phyloP scores from a whole-genome alignment of 2,797 vertebrate species.

The Triplophysa yarkandensis region DNA sequence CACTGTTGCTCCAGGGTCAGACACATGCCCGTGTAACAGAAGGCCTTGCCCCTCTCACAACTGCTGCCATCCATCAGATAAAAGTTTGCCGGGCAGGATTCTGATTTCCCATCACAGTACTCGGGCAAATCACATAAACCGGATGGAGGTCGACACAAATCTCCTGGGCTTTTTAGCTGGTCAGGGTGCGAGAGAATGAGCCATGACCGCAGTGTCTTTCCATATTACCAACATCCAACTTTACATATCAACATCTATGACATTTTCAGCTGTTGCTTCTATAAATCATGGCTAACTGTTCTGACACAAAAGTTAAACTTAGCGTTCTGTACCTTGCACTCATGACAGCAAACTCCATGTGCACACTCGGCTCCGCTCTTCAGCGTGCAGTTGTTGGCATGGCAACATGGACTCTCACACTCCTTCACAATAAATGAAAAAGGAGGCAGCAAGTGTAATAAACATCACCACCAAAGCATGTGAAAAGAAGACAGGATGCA shows the following conservation, averaged over 20 bases:
- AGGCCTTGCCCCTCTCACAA: constrained; percentile 81
- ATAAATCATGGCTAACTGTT: neutral
- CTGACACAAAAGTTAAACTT: neutral
- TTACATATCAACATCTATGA: too few species aligned
- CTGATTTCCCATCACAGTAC: constrained; percentile 87
- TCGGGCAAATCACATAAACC: constrained; percentile 92
- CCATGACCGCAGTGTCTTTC: neutral
- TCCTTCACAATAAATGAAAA: constrained; percentile 75
- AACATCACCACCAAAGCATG: constrained; percentile 3
- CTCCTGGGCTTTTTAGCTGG: constrained; percentile 86
- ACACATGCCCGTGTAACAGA: constrained; percentile 98
- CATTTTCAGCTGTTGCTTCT: neutral
- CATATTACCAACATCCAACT: too few species aligned
- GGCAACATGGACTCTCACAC: constrained; percentile 91
- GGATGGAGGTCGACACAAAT: constrained; percentile 79
- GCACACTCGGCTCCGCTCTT: constrained; percentile 88
- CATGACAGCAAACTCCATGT: constrained; percentile 91
- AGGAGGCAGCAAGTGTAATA: neutral
- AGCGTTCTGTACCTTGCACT: constrained; percentile 81
- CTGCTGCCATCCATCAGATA: constrained; percentile 87
- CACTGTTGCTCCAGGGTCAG: constrained; percentile 93
- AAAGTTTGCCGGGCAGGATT: constrained; percentile 91
- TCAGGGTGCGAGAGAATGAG: neutral
- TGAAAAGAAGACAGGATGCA: constrained; percentile 13
- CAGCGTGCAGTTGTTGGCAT: constrained; percentile 91